Evolutionary conservation across 2,113 vertebrate species (phyloP), one percentile per base, ranked within the genome.

Genomic region (Eulemur macaco): DNA sequence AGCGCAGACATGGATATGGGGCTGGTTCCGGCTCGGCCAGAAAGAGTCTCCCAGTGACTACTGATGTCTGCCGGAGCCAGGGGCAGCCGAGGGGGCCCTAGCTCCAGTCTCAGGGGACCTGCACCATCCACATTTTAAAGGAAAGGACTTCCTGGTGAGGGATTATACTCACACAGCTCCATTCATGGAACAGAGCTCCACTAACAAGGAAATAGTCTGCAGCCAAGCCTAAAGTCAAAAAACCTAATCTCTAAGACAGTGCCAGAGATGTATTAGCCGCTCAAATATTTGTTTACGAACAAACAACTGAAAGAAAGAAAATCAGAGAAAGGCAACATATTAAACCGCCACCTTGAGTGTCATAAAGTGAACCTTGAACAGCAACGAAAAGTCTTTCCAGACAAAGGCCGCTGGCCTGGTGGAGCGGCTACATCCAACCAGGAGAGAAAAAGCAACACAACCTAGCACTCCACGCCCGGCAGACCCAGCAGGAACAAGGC

Each of bases 321-420:
- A 74, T 29, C 34, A 12, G 31, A 47, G 23, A 17, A 14, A 86
- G 39, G 39, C 27, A 9, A 54, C 74, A 20, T 14, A 13, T 21
- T 8, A 27, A 50, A 18, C 27, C 34, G 0, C 21, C 56, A 8
- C 3, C 13, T 5, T 1, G 5, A 18, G 15, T 3, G 23, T 17
- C 45, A 20, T 6, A 15, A 4, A 9, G 15, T 8, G n/a, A 68
- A 39, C 27, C 56, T 0, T 2, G 58, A 50, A n/a, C 20, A 9
- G 71, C 84, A 64, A 18, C 0, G 37, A 29, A 17, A 54, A 39
- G 42, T 23, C 50, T 34, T 68, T 21, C 17, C 50, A 29, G 34
- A 6, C 2, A 11, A 42, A 47, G 31, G 54, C 47, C 5, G 0
- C 47, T 0, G 0, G 5, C 68, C 58, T 2, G 1, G 17, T 0